Conservation (phyloP, 2,888 invertebrate genomes). For the Graphium colonna region DNA sequence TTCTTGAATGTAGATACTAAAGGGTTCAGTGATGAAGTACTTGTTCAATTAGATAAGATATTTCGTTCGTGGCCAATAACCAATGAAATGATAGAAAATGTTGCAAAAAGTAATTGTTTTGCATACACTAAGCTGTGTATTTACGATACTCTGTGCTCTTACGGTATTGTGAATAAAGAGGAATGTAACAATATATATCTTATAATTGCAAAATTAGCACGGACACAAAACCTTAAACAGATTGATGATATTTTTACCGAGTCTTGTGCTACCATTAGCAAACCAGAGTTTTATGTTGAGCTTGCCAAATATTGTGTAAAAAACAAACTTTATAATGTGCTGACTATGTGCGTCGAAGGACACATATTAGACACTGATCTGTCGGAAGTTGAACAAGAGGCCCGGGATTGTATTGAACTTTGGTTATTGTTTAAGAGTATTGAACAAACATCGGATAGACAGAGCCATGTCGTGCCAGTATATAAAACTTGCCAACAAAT, state of each 20-base stretch:
- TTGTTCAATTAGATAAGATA: conserved; percentile 68
- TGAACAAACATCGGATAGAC: conserved; percentile 70
- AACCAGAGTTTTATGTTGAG: conserved; percentile 75
- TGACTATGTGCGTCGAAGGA: conserved; percentile 75
- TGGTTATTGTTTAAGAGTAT: conserved; percentile 78
- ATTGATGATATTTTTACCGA: conserved; percentile 78
- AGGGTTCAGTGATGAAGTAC: conserved; percentile 53
- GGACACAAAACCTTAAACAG: conserved; percentile 74
- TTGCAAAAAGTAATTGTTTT: conserved; percentile 70
- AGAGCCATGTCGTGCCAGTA: conserved; percentile 72
- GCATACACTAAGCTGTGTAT: conserved; percentile 76
- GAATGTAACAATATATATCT: conserved; percentile 78
- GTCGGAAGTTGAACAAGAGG: conserved; percentile 61
- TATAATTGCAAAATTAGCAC: conserved; percentile 81
- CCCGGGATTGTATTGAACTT: conserved; percentile 73
- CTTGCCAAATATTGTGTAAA: conserved; percentile 75
- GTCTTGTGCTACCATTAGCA: conserved; percentile 64
- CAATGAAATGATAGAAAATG: conserved; percentile 77
- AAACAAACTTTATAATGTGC: conserved; percentile 72
- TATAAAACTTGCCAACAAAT: conserved; percentile 79
- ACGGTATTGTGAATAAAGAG: conserved; percentile 81
- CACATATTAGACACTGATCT: conserved; percentile 60
- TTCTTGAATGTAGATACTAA: conserved; percentile 66
- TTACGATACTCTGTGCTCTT: conserved; percentile 81
- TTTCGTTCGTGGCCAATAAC: conserved; percentile 79